Evolutionary conservation across 2,888 invertebrate species (phyloP).

Genomic region (Drosophila gaucha): DNA sequence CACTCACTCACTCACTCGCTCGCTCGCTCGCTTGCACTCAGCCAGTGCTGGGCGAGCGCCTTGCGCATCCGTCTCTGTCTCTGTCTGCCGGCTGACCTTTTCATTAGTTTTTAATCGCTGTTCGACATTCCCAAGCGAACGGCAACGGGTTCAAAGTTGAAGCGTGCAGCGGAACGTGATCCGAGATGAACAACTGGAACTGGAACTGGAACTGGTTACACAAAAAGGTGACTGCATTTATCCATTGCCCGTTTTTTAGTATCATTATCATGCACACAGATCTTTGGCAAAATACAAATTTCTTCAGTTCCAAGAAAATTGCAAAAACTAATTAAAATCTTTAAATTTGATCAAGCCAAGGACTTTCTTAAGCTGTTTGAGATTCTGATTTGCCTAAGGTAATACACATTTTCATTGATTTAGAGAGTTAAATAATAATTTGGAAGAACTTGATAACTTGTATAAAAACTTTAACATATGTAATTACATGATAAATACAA

Average conservation of each 20-base stretch:
- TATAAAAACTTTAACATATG: too few relatives aligned
- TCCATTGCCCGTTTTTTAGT: too few relatives aligned
- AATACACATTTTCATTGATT: too few relatives aligned
- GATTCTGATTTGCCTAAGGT: too few relatives aligned
- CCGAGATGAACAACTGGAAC: conserved; percentile 5
- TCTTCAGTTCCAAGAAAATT: neutral
- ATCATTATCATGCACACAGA: neutral
- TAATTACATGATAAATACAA: too few relatives aligned
- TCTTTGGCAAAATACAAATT: conserved; percentile 2
- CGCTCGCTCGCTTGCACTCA: conserved; percentile 3
- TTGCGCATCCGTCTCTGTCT: conserved; percentile 12
- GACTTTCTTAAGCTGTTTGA: neutral
- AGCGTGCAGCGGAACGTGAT: conserved; percentile 45
- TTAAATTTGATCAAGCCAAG: neutral
- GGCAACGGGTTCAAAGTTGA: conserved; percentile 68
- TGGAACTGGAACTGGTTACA: conserved; percentile 10
- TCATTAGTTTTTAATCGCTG: conserved; percentile 76
- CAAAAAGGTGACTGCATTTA: neutral
- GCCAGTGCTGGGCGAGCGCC: conserved; percentile 13
- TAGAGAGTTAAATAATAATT: too few relatives aligned
- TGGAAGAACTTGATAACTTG: too few relatives aligned
- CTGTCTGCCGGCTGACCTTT: conserved; percentile 53
- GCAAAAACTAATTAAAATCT: neutral
- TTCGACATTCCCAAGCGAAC: conserved; percentile 35
- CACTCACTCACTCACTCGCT: conserved; percentile 5